Conservation (phyloP, 2,113 vertebrate genomes). For the Neogobius melanostomus region DNA sequence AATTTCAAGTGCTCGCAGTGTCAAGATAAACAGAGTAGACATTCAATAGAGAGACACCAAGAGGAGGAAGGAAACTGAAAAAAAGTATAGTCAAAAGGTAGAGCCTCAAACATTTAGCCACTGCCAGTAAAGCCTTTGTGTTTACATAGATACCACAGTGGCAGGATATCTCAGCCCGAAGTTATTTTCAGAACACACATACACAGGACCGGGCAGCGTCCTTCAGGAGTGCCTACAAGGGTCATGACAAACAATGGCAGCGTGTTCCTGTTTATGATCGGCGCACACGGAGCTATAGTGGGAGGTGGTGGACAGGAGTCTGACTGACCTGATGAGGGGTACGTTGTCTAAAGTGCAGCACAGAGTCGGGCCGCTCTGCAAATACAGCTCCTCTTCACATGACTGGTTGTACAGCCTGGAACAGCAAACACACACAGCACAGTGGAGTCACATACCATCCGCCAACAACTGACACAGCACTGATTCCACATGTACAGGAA, state of each 20-base stretch:
- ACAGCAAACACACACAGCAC: constrained; percentile 16
- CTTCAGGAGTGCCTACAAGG: constrained; percentile 34
- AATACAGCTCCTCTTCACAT: constrained; percentile 72
- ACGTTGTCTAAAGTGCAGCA: constrained; percentile 79
- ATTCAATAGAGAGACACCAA: no score
- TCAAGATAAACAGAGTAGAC: no score
- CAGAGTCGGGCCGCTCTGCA: constrained; percentile 71
- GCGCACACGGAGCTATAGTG: constrained; percentile 13
- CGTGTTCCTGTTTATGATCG: constrained; percentile 60
- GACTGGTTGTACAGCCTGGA: constrained; percentile 79
- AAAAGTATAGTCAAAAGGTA: no score
- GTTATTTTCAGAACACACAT: constrained; percentile 61
- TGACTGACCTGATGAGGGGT: constrained; percentile 77
- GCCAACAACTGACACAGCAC: neutral
- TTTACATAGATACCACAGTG: constrained; percentile 58
- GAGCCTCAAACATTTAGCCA: no score
- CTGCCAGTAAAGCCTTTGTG: constrained; percentile 15
- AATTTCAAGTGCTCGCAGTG: no score
- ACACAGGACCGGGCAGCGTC: constrained; percentile 26
- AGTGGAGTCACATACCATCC: neutral
- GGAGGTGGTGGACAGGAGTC: constrained; percentile 2
- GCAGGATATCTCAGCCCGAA: constrained; percentile 57
- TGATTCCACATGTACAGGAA: neutral
- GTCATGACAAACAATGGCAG: constrained; percentile 51
- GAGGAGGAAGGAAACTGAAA: no score